phyloP scores from a whole-genome alignment of 2,797 vertebrate genomes.

The Diplodus puntazzo region DNA sequence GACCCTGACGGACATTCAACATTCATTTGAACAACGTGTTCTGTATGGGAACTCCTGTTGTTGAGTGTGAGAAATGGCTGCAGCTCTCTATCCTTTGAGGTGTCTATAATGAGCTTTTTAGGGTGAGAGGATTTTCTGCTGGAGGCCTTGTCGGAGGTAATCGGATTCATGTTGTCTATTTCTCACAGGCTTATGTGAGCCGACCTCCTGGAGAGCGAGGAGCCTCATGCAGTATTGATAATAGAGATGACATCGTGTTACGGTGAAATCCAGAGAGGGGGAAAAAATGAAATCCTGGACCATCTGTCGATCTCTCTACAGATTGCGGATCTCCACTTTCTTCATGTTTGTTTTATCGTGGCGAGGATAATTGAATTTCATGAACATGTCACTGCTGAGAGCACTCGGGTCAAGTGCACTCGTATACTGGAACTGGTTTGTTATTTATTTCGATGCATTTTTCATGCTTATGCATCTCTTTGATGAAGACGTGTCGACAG shows the following conservation, averaged over 20 bases:
- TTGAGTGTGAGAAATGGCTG: slow-evolving; percentile 13
- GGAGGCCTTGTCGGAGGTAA: slow-evolving; percentile 61
- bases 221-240: slow-evolving; percentile 55
- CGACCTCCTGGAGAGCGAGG: slow-evolving; percentile 33
- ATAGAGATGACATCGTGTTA: slow-evolving; percentile 47
- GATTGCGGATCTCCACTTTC: not conserved
- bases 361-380: slow-evolving; percentile 20
- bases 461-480: not conserved
- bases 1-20: slow-evolving; percentile 3
- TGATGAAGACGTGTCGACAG: slow-evolving; percentile 6
- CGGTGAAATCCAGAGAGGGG: slow-evolving; percentile 12
- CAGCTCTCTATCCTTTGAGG: slow-evolving; percentile 32
- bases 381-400: not conserved
- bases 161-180: slow-evolving; percentile 65
- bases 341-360: slow-evolving; percentile 11
- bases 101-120: slow-evolving; percentile 65
- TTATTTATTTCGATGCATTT: slow-evolving; percentile 14
- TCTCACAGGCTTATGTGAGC: slow-evolving; percentile 50
- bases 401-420: slow-evolving; percentile 4
- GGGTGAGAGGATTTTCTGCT: slow-evolving; percentile 59
- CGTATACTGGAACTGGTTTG: slow-evolving; percentile 24
- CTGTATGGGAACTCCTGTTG: slow-evolving; percentile 6
- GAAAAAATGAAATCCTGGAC: slow-evolving; percentile 1
- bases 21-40: slow-evolving; percentile 10
- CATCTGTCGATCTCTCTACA: slow-evolving; percentile 23